Conservation (phyloP, 2,113 vertebrate genomes). For the Okapia johnstoni region DNA sequence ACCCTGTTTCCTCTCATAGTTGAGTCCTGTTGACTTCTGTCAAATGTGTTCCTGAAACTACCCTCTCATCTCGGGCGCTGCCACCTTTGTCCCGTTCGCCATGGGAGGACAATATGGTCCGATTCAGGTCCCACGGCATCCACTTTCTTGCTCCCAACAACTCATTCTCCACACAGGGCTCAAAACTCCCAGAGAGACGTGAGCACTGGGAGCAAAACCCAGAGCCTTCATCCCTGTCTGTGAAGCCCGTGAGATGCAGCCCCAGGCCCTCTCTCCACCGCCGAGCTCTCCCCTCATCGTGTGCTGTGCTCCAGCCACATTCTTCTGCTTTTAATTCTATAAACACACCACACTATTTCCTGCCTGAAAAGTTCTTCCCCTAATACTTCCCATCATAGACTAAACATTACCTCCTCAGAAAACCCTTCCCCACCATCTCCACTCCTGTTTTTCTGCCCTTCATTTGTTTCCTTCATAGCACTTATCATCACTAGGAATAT, state of each 20-base stretch:
- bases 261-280: not conserved
- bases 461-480: not conserved
- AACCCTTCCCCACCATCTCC: not conserved
- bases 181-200: not conserved
- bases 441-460: not conserved
- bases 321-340: conserved; percentile 14
- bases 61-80: too few species aligned
- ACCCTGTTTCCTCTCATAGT: not conserved
- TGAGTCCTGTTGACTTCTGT: not conserved
- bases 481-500: not conserved
- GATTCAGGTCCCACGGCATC: not conserved
- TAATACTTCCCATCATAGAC: not conserved
- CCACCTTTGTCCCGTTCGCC: not conserved
- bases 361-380: not conserved
- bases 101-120: not conserved
- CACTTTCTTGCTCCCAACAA: not conserved
- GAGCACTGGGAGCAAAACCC: not conserved
- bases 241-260: not conserved
- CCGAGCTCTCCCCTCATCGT: not conserved
- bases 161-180: not conserved
- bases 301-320: not conserved
- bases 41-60: not conserved
- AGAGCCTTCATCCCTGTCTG: not conserved
- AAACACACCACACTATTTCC: not conserved
- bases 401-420: not conserved